These are phyloP conservation scores for Callaeas wilsoni DNA, from an alignment of 2,113 vertebrate genomes.

Conservation along the genomic window DNA sequence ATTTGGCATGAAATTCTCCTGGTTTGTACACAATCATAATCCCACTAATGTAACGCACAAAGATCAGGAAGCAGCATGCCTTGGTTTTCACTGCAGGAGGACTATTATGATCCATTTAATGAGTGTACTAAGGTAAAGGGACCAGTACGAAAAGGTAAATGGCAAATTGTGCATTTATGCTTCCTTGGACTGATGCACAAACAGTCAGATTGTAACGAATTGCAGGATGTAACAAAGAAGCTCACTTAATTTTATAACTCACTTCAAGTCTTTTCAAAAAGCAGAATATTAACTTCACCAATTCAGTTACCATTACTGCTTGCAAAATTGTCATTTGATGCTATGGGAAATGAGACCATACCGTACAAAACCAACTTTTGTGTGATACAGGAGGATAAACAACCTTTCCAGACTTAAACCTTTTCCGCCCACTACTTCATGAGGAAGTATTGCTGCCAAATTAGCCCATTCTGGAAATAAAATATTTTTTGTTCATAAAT, in stretches of 20 bases:
- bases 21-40: background rate
- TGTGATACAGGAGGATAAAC: background rate
- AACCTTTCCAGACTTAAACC: background rate
- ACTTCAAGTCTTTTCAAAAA: background rate
- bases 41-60: background rate
- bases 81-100: background rate
- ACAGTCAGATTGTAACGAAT: background rate
- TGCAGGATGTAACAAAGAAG: background rate
- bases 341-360: background rate
- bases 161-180: background rate
- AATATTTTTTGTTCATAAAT: background rate
- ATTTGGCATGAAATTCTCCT: background rate
- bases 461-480: background rate
- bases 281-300: background rate
- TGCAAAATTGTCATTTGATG: background rate
- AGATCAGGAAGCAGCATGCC: background rate
- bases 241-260: background rate
- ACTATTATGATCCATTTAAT: background rate
- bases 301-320: background rate
- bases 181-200: background rate
- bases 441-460: background rate
- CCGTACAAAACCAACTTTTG: background rate
- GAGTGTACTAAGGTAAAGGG: background rate
- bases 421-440: background rate
- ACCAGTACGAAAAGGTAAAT: background rate